Evolutionary conservation across 53 echinoderm and acorn worm species (phyloP).

Genomic region (Zoroaster sp.): DNA sequence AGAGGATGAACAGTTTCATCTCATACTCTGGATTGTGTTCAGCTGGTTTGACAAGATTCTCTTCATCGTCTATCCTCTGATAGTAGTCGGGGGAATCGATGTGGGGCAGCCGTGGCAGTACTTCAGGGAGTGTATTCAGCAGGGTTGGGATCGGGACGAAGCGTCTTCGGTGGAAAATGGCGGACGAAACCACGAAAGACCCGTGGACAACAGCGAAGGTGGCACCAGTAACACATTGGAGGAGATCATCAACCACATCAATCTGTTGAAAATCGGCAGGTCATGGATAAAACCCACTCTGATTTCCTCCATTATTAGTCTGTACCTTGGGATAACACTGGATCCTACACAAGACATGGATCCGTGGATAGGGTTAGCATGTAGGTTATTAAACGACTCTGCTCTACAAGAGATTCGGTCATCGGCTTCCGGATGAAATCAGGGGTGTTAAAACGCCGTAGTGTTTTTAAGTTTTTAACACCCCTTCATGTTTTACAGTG

Average conservation of each 20-base stretch:
- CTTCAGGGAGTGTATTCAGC: background rate
- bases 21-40: background rate
- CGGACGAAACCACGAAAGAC: background rate
- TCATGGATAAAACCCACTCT: conserved; percentile 2
- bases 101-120: background rate
- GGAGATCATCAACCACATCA: background rate
- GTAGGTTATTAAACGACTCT: no score
- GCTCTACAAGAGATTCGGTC: no score
- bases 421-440: no score
- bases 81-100: background rate
- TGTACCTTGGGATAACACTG: background rate
- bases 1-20: background rate
- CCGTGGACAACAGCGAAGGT: background rate
- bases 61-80: background rate
- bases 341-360: conserved; percentile 8
- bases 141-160: background rate
- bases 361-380: conserved; percentile 1
- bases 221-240: background rate
- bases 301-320: background rate
- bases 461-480: no score
- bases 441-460: no score
- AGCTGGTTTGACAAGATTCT: background rate
- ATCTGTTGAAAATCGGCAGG: background rate
- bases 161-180: background rate
- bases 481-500: no score